phyloP scores from a whole-genome alignment of 2,797 vertebrate species.

The Selene dorsalis region DNA sequence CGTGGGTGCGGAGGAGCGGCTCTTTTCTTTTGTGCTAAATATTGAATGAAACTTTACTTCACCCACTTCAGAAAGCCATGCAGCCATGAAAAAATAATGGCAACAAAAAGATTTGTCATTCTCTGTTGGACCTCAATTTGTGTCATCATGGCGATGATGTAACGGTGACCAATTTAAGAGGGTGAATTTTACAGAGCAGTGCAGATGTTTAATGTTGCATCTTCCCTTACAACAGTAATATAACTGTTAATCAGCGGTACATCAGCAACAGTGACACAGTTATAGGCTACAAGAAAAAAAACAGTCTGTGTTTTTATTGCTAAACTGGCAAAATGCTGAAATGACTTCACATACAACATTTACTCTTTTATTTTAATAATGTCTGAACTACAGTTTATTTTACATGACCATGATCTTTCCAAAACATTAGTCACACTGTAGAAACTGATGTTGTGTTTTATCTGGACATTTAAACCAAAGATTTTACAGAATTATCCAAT shows the following conservation, averaged over 20 bases:
- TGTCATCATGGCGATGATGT: conserved; percentile 56
- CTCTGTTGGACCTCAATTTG: conserved; percentile 53
- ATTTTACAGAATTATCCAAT: not conserved
- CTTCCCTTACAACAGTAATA: not conserved
- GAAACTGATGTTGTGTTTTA: not conserved
- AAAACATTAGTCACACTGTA: not conserved
- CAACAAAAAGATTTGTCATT: conserved; percentile 77
- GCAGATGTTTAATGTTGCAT: not conserved
- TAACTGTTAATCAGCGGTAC: not conserved
- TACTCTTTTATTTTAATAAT: not conserved
- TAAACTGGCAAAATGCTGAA: not conserved
- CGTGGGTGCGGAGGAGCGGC: conserved; percentile 50
- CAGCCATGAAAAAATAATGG: conserved; percentile 79
- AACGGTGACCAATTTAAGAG: conserved; percentile 30
- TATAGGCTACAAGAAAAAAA: not conserved
- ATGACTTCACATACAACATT: not conserved
- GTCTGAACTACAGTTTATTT: not conserved
- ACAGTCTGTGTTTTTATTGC: not conserved
- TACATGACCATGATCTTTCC: not conserved
- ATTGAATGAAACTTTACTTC: conserved; percentile 73
- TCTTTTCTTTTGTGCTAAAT: conserved; percentile 71
- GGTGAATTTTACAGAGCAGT: not conserved
- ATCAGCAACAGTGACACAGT: not conserved
- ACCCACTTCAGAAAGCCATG: conserved; percentile 47
- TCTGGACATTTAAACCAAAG: not conserved